phyloP scores from a whole-genome alignment of 2,113 vertebrate species.

The Bos indicus region DNA sequence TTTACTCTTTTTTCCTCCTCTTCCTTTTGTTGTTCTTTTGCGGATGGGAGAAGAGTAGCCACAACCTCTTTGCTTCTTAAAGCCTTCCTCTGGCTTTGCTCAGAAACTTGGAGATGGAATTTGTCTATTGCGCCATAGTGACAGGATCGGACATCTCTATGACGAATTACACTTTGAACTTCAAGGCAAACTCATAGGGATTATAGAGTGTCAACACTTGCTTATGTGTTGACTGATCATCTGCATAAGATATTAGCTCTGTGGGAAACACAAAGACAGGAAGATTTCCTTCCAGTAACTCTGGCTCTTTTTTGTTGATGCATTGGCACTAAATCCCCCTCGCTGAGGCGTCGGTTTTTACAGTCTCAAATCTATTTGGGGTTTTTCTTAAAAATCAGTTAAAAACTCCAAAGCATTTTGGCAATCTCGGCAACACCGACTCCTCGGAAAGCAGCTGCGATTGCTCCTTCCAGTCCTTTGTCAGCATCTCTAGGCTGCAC shows the following conservation, averaged over 20 bases:
- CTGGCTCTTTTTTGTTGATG: constrained; percentile 97
- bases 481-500: too few relatives aligned
- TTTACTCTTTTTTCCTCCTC: constrained; percentile 94
- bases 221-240: constrained; percentile 98
- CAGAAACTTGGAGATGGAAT: constrained; percentile 96
- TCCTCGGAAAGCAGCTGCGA: too few relatives aligned
- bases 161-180: constrained; percentile 99
- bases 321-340: constrained; percentile 95
- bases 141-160: constrained; percentile 92
- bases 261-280: constrained; percentile 99
- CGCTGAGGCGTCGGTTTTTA: constrained; percentile 81
- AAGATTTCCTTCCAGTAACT: constrained; percentile 99
- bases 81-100: constrained; percentile 97
- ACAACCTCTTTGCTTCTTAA: constrained; percentile 95
- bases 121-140: constrained; percentile 97
- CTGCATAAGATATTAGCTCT: constrained; percentile 96
- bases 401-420: constrained; percentile 86
- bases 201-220: constrained; percentile 99
- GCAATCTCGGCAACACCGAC: constrained; percentile 69
- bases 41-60: constrained; percentile 93
- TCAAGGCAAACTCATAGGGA: constrained; percentile 99
- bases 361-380: constrained; percentile 76
- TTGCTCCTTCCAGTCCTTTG: too few relatives aligned
- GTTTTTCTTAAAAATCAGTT: constrained; percentile 77
- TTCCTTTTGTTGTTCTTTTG: constrained; percentile 91